Evolutionary conservation across 2,797 vertebrate genomes (phyloP), one percentile per base, ranked within the genome.

Genomic region (Chloroceryle amazona): DNA sequence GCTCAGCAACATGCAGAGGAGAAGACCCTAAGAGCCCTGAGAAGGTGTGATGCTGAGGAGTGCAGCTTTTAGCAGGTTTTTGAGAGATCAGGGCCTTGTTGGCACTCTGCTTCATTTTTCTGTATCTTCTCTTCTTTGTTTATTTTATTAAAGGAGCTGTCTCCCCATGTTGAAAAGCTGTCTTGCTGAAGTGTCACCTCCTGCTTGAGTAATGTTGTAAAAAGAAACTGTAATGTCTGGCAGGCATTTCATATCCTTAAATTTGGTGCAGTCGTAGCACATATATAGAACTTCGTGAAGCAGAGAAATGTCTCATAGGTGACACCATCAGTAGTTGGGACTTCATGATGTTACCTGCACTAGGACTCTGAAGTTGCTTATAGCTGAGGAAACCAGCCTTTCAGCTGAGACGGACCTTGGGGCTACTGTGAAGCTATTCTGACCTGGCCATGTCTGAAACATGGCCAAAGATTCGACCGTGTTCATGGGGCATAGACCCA

Each of bases 61-160:
- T 29, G 72, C 49, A 65, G 58, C 87, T 81, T 75, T 68, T 61
- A 88, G 42, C 47, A 51, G 7, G 2, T 80, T 21, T 86, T 58
- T 65, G 16, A 83, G 81, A 89, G 68, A 89, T 74, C 49, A 16
- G 46, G 65, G 54, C 49, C 19, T 83, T 94, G 63, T 76, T 72
- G 75, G 67, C 39, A 44, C 58, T 60, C 58, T 62, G 46, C 21
- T 79, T 81, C 75, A 86, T 92, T 89, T 57, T 58, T 81, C 26
- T 84, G 19, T 35, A 31, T 70, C 46, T 92, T 86, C 42, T 72
- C 91, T 81, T 35, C 46, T 90, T 84, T 39, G 29, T 85, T 95
- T 94, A 47, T 95, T 86, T 86, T 91, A 93, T 96, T 95, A 95
- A 92, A 95, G 82, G 66, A 93, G 11, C 71, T 90, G 66, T 90